A percentile compares a stretch with the other conserved stretches of the same genome.
Conservation (phyloP, 2,888 invertebrate genomes). For the Archips xylosteana region DNA sequence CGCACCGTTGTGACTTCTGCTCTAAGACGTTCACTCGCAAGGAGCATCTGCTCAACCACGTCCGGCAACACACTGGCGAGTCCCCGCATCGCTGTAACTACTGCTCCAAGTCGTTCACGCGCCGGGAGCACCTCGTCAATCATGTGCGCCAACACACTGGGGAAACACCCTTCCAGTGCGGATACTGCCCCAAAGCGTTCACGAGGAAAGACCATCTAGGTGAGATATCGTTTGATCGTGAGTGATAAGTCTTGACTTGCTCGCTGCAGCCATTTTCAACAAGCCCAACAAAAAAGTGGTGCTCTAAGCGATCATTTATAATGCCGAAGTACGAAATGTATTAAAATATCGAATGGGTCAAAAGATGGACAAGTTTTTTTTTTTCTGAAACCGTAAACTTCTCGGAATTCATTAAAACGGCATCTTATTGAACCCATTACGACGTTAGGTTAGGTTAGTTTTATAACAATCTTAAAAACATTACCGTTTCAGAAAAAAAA, state of each 20-base stretch:
- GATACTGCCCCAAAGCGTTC: conserved; percentile 94
- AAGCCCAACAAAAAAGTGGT: too few relatives aligned
- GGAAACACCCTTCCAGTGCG: conserved; percentile 92
- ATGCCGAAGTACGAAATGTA: too few relatives aligned
- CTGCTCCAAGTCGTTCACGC: conserved; percentile 94
- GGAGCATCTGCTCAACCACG: conserved; percentile 91
- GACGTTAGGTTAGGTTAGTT: too few relatives aligned
- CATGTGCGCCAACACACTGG: conserved; percentile 94
- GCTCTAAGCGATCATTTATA: too few relatives aligned
- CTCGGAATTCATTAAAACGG: too few relatives aligned
- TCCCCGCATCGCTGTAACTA: conserved; percentile 94
- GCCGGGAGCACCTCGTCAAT: conserved; percentile 94
- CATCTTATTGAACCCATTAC: too few relatives aligned
- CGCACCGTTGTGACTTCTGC: conserved; percentile 92
- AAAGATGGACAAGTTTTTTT: too few relatives aligned
- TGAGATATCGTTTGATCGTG: conserved; percentile 43
- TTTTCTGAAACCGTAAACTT: too few relatives aligned
- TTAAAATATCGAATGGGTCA: too few relatives aligned
- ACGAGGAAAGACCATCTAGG: conserved; percentile 93
- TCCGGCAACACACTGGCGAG: conserved; percentile 92
- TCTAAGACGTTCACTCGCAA: conserved; percentile 92
- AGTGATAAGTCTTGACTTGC: not conserved
- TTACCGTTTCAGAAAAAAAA: too few relatives aligned
- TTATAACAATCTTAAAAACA: too few relatives aligned
- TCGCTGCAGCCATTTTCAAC: too few relatives aligned